These are phyloP conservation scores for Alsophila aescularia DNA, from an alignment of 2,888 invertebrate species.

Conservation along the genomic window DNA sequence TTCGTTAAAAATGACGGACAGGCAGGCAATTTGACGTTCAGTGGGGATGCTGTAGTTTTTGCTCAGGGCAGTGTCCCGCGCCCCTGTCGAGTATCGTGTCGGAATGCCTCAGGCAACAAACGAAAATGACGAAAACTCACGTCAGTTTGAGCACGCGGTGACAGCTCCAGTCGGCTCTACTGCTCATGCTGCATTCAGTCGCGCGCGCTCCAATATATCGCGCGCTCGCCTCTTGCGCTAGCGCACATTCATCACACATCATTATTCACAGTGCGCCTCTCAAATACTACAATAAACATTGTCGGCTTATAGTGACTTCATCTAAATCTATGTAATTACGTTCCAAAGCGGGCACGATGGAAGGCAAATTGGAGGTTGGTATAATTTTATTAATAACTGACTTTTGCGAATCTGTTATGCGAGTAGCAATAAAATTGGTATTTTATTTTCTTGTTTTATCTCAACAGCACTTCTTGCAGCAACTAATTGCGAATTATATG, in stretches of 20 bases:
- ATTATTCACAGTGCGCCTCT: conserved; percentile 48
- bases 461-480: too few species aligned
- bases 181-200: conserved; percentile 41
- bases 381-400: conserved; percentile 32
- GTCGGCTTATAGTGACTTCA: conserved; percentile 33
- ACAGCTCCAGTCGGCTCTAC: conserved; percentile 1
- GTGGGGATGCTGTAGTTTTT: background rate
- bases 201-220: conserved; percentile 54
- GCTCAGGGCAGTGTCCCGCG: background rate
- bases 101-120: background rate
- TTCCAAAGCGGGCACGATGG: conserved; percentile 43
- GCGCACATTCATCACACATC: conserved; percentile 34
- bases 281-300: conserved; percentile 32
- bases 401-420: conserved; percentile 30
- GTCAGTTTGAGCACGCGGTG: background rate
- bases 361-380: conserved; percentile 59
- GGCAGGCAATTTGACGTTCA: background rate
- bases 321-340: conserved; percentile 30
- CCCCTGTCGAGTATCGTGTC: background rate
- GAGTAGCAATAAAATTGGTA: conserved; percentile 37
- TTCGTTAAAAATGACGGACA: too few species aligned
- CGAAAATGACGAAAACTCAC: conserved; percentile 8
- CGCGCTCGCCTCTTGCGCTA: conserved; percentile 55
- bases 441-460: conserved; percentile 9
- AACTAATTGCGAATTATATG: too few species aligned